Evolutionary conservation across 2,797 vertebrate genomes (phyloP).

Genomic region (Philypnodon macrostomus): DNA sequence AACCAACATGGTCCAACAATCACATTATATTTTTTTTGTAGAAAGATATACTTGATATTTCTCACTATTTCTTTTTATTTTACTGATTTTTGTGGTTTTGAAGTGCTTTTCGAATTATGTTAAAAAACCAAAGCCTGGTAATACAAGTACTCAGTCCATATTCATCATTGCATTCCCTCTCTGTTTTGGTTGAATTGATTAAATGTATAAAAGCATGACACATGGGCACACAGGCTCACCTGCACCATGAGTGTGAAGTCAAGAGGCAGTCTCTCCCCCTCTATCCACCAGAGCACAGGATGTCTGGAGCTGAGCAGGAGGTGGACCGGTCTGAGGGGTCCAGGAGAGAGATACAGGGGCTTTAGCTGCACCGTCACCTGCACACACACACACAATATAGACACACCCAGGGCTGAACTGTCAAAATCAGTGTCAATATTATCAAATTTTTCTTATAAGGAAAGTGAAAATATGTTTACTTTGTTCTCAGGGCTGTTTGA

Average conservation of each 20-base stretch:
- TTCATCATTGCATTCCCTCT: too few relatives aligned
- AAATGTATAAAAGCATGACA: too few relatives aligned
- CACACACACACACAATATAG: background rate
- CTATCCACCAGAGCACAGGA: constrained; percentile 67
- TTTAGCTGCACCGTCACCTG: constrained; percentile 74
- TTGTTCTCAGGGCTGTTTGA: constrained; percentile 43
- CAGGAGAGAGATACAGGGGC: constrained; percentile 45
- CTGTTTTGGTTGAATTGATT: too few relatives aligned
- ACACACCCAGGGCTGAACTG: background rate
- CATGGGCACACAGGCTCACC: constrained; percentile 38
- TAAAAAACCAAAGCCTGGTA: too few relatives aligned
- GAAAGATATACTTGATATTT: too few relatives aligned
- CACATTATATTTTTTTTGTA: too few relatives aligned
- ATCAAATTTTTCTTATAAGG: background rate
- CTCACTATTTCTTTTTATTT: too few relatives aligned
- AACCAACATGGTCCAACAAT: too few relatives aligned
- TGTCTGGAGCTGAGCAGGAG: constrained; percentile 75
- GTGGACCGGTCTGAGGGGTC: constrained; percentile 47
- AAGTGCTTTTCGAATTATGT: too few relatives aligned
- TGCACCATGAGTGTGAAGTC: constrained; percentile 63
- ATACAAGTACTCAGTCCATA: background rate
- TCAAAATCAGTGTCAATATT: background rate
- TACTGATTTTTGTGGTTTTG: too few relatives aligned
- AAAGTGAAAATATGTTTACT: constrained; percentile 37
- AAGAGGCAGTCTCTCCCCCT: constrained; percentile 54